Evolutionary conservation across 2,113 vertebrate genomes (phyloP).

Genomic region (Percina caprodes): DNA sequence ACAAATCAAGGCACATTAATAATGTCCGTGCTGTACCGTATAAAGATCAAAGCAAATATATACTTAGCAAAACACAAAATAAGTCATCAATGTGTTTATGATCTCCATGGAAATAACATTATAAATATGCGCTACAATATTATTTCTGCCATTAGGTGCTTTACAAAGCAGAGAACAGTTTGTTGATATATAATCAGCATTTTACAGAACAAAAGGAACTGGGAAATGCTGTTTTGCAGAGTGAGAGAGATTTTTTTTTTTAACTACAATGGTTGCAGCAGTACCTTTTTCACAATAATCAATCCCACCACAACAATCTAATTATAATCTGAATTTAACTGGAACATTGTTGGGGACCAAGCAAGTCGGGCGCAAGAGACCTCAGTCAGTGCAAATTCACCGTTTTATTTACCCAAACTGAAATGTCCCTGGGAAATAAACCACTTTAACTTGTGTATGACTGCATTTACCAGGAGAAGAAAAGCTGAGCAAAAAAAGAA

Average conservation of each 20-base stretch:
- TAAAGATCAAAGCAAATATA: slow-evolving; percentile 28
- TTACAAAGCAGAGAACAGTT: slow-evolving; percentile 32
- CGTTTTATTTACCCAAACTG: slow-evolving; percentile 48
- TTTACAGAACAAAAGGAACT: slow-evolving; percentile 45
- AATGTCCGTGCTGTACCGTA: slow-evolving; percentile 13
- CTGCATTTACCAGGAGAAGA: background rate
- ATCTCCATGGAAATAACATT: slow-evolving; percentile 33
- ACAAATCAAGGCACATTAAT: slow-evolving; percentile 54
- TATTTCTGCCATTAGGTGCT: slow-evolving; percentile 15
- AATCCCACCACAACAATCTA: slow-evolving; percentile 40
- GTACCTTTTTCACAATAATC: slow-evolving; percentile 37
- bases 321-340: slow-evolving; percentile 51
- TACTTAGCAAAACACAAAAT: slow-evolving; percentile 15
- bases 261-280: background rate
- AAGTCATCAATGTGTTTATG: slow-evolving; percentile 27
- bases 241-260: background rate
- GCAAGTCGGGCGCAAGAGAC: slow-evolving; percentile 28
- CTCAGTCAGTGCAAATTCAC: slow-evolving; percentile 10
- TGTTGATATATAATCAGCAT: slow-evolving; percentile 48
- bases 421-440: slow-evolving; percentile 45
- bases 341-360: slow-evolving; percentile 16
- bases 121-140: slow-evolving; percentile 10
- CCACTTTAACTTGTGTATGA: slow-evolving; percentile 23
- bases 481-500: slow-evolving; percentile 24
- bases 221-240: slow-evolving; percentile 31